Base-by-base conservation (phyloP, 2,888 invertebrate genomes). In the Pedicia rivosa region DNA sequence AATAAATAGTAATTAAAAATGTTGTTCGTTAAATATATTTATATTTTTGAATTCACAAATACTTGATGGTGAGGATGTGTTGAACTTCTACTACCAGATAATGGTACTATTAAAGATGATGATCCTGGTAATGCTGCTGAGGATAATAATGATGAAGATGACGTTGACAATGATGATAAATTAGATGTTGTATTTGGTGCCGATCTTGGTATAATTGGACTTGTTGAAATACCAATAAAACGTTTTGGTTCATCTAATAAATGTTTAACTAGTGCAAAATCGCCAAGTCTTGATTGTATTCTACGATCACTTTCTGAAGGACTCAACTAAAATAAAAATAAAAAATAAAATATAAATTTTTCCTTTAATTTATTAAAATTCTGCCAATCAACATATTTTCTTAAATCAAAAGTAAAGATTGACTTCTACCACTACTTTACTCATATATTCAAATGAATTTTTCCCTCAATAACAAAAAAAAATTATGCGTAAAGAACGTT, bases 241-340 rank as follows among this genome's bases (percentile, higher is more conserved):
- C 45, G 38, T 42, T 53, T 52, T 20, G 50, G 47, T 38, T 52
- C 53, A n/a, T 32, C 36, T 20, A 58, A 5, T 9, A 20, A 49
- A 20, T 50, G 50, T 37, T 56, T 54, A 13, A 52, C 57, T 40
- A 54, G 49, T 9, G 43, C 43, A 42, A 51, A 61, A 22, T 57
- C 56, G 17, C 60, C 60, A 39, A 60, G 41, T 37, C 56, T 58
- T 19, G 54, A 50, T 26, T 55, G 50, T 24, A 60, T 60, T 31
- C 50, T 47, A 37, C 54, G 52, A 48, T 60, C 60, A 24, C 47
- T 53, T 47, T 60, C 60, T 17, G 54, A 54, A 35, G 56, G 56
- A 46, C 40, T 44, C 38, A 43, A 34, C 40, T 38, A 30, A 20
- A 41, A 33, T 17, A 24, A 31, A 12, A 26, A 34, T 22, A 14